Conservation (phyloP, 2,888 invertebrate genomes). For the Sabatieria punctata region DNA sequence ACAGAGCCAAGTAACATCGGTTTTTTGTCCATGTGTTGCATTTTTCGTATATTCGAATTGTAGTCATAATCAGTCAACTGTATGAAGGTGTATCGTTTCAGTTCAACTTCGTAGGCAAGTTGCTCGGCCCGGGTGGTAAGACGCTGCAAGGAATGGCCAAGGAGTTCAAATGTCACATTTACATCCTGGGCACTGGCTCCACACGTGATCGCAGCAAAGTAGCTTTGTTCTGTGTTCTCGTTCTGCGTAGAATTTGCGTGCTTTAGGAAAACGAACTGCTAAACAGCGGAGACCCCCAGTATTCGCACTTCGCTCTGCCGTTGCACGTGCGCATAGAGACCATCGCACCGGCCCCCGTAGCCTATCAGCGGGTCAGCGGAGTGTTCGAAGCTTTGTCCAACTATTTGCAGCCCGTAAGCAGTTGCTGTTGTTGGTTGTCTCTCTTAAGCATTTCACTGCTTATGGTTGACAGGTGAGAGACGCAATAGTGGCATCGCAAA, state of each 20-base stretch:
- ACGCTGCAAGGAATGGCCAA: constrained; percentile 28
- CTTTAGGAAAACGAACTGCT: constrained; percentile 16
- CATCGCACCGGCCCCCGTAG: constrained; percentile 24
- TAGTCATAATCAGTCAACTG: too few species aligned
- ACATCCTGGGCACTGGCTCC: constrained; percentile 28
- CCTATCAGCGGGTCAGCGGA: constrained; percentile 25
- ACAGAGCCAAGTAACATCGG: too few species aligned
- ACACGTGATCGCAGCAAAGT: constrained; percentile 27
- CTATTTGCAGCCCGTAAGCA: constrained; percentile 14
- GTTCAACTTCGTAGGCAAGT: constrained; percentile 31
- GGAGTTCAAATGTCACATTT: constrained; percentile 28
- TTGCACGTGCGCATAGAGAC: constrained; percentile 30
- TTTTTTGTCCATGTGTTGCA: too few species aligned
- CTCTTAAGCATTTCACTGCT: too few species aligned
- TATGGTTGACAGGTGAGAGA: not conserved
- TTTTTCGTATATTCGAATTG: too few species aligned
- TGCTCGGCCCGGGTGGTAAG: constrained; percentile 28
- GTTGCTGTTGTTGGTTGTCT: too few species aligned
- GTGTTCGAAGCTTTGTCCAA: constrained; percentile 12
- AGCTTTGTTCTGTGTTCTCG: not conserved
- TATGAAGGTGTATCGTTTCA: too few species aligned
- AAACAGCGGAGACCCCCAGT: constrained; percentile 27
- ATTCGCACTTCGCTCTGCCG: constrained; percentile 28
- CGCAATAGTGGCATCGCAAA: not conserved
- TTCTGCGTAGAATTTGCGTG: not conserved